Evolutionary conservation across 1,140 invertebrate genomes (phyloP).

Genomic region (Stenopsyche tienmushanensis): DNA sequence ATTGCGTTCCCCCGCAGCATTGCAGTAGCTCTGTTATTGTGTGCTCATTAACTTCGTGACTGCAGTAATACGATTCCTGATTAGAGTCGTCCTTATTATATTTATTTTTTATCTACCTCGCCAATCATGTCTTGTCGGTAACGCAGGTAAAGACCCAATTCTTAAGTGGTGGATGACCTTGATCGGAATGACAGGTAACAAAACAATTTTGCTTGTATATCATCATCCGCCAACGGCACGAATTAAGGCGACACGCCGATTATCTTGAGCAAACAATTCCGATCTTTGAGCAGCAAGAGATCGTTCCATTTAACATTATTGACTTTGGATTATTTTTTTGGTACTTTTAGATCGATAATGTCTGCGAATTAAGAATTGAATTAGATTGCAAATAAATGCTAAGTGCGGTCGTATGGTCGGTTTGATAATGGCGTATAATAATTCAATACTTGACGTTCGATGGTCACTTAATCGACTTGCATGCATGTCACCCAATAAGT

Average conservation of each 20-base stretch:
- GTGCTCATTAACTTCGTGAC: constrained; percentile 39
- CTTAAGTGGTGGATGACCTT: constrained; percentile 23
- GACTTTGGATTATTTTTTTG: neutral
- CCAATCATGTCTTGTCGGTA: constrained; percentile 14
- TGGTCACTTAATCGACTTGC: no score
- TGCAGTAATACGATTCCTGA: constrained; percentile 39
- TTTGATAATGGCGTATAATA: no score
- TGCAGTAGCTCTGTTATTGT: constrained; percentile 35
- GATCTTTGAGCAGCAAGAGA: no score
- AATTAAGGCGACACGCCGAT: no score
- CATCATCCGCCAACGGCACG: constrained; percentile 1
- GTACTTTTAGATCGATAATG: neutral
- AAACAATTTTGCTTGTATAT: neutral
- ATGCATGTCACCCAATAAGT: no score
- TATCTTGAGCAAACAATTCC: no score
- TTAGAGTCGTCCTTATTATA: constrained; percentile 30
- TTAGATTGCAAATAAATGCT: no score
- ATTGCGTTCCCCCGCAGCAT: constrained; percentile 30
- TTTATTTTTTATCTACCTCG: constrained; percentile 17
- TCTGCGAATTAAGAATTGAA: neutral
- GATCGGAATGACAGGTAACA: constrained; percentile 18
- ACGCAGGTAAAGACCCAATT: constrained; percentile 21
- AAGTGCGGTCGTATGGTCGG: no score
- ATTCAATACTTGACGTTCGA: no score
- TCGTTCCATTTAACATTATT: neutral